Evolutionary conservation across 2,797 vertebrate species (phyloP).

Genomic region (Cynopterus sphinx): DNA sequence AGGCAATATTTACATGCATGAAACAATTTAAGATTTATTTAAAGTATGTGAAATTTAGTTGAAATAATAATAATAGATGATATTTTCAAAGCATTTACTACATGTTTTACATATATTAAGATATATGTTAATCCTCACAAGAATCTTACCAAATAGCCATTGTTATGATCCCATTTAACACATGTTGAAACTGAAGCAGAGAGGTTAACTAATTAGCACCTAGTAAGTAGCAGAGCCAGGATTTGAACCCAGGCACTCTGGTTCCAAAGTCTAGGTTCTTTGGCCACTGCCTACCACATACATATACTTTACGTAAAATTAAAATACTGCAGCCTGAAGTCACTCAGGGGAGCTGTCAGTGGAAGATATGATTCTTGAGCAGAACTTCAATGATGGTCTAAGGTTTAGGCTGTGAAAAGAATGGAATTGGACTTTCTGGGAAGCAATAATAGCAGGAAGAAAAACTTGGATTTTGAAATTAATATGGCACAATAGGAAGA

Average conservation of each 20-base stretch:
- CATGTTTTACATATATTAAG: background rate
- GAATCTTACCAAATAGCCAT: background rate
- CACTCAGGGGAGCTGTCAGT: background rate
- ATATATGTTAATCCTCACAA: background rate
- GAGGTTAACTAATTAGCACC: background rate
- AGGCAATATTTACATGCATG: background rate
- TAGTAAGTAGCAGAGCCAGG: background rate
- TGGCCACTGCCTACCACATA: background rate
- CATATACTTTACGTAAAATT: background rate
- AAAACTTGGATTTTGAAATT: background rate
- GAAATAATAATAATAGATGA: background rate
- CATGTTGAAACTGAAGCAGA: background rate
- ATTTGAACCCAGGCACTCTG: background rate
- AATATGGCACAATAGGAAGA: background rate
- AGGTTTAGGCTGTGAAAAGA: background rate
- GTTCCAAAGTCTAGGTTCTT: background rate
- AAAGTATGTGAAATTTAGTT: background rate
- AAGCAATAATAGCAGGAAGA: background rate
- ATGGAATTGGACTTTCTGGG: background rate
- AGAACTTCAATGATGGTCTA: background rate
- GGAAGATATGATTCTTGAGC: background rate
- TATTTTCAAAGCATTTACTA: background rate
- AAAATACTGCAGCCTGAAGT: background rate
- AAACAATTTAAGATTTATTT: slow-evolving; percentile 27
- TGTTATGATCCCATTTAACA: background rate